Percentiles rank a stretch among this genome's conserved stretches.
These are phyloP conservation scores for Megalops cyprinoides DNA, from an alignment of 2,797 vertebrate species.

Conservation along the genomic window DNA sequence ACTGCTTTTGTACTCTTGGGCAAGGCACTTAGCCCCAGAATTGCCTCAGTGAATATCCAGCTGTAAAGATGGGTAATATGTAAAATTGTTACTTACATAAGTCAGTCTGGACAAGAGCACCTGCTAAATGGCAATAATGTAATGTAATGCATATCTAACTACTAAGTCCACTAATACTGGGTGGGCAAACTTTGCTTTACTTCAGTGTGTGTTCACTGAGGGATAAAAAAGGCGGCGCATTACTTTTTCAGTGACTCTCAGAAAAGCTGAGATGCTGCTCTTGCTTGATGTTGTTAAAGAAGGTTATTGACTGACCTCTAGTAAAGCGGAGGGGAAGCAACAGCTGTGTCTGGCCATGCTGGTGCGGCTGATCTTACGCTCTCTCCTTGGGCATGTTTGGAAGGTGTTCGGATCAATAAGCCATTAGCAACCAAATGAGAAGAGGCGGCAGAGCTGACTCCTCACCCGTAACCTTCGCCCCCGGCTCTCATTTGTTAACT, in stretches of 20 bases:
- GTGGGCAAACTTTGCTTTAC: background rate
- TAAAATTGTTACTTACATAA: no score
- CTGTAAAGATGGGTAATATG: no score
- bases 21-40: no score
- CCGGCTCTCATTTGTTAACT: constrained; percentile 56
- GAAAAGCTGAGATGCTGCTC: constrained; percentile 28
- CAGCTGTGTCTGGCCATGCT: constrained; percentile 53
- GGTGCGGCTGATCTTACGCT: constrained; percentile 39
- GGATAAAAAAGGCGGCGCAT: background rate
- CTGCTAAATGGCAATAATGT: no score
- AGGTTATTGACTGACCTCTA: constrained; percentile 48
- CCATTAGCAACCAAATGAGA: constrained; percentile 73
- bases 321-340: constrained; percentile 59
- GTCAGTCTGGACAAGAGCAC: no score
- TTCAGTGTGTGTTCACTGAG: background rate
- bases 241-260: background rate
- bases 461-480: constrained; percentile 45
- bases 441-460: constrained; percentile 47
- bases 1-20: no score
- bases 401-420: constrained; percentile 70
- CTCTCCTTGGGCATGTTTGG: constrained; percentile 32
- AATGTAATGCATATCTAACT: background rate
- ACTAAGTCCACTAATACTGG: background rate
- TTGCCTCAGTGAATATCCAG: no score
- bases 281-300: constrained; percentile 35